Evolutionary conservation across 2,113 vertebrate genomes (phyloP), one percentile per base, ranked within the genome.

Genomic region (Epinephelus cyanopodus): DNA sequence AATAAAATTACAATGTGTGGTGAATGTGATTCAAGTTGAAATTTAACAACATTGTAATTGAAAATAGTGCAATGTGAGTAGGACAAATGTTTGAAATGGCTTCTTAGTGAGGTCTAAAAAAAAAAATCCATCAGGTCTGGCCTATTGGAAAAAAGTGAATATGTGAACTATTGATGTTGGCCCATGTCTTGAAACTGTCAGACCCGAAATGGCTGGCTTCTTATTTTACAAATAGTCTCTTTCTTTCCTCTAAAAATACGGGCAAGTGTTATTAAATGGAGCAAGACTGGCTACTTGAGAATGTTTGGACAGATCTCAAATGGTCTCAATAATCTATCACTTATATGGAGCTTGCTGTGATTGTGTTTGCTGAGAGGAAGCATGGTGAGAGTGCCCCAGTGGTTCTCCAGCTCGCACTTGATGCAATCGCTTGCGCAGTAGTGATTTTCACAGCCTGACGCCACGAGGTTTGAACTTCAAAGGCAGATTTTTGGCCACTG

Each of bases 201-300:
- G 39, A 74, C 37, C 48, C 52, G 68, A 58, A 83, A 76, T 70
- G 64, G 53, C 87, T 45, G 25, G 60, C 18, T 81, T 86, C 39
- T 80, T 60, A 75, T 73, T 87, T 71, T 60, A 86, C 27, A 42
- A 80, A 69, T 56, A 19, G n/a, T 47, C 67, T 77, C 48, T 64
- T 66, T 64, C 19, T 62, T 58, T 48, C 47, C 29, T 81, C 27
- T 85, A 82, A 88, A 91, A 92, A 88, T 80, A 86, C 68, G 80
- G 60, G 2, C 21, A 67, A 65, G 69, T 83, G 64, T 71, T 85
- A 73, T 81, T 77, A 65, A 87, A 87, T 48, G 68, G 63, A 71
- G 74, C 63, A 42, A 21, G 50, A 81, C 54, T 23, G 65, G 71
- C 80, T 69, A 69, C 77, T 83, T 61, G 50, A 74, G 70, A 79